Conservation (phyloP, 1,140 invertebrate genomes). For the Platorchestia sp. region DNA sequence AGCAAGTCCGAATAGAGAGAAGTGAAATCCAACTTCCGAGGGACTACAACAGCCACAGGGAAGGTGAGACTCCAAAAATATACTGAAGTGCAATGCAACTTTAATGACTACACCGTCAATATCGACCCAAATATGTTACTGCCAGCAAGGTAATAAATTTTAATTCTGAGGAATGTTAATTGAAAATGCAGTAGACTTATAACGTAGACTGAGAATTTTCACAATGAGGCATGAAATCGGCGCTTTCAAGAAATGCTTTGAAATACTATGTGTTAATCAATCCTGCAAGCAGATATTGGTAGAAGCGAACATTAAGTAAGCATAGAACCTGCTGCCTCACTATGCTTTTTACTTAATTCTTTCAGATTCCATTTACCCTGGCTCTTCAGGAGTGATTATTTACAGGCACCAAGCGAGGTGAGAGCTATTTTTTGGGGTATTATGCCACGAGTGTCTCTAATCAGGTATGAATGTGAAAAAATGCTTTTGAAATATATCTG, state of each 20-base stretch:
- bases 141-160: neutral
- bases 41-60: neutral
- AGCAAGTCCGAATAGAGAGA: neutral
- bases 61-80: neutral
- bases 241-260: neutral
- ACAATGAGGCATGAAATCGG: neutral
- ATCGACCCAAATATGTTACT: neutral
- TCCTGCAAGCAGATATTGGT: neutral
- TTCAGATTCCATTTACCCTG: neutral
- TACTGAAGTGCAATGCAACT: neutral
- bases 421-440: neutral
- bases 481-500: too few species aligned
- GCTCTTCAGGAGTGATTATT: neutral
- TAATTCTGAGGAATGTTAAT: neutral
- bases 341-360: neutral
- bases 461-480: neutral
- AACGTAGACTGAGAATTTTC: too few species aligned
- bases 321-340: too few species aligned
- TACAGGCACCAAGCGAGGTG: neutral
- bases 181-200: too few species aligned
- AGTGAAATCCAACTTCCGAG: neutral
- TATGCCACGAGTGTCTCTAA: neutral
- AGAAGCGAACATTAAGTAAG: neutral
- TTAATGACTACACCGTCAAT: too few species aligned
- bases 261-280: neutral